phyloP scores from a whole-genome alignment of 2,113 vertebrate species.

The Petromus typicus region DNA sequence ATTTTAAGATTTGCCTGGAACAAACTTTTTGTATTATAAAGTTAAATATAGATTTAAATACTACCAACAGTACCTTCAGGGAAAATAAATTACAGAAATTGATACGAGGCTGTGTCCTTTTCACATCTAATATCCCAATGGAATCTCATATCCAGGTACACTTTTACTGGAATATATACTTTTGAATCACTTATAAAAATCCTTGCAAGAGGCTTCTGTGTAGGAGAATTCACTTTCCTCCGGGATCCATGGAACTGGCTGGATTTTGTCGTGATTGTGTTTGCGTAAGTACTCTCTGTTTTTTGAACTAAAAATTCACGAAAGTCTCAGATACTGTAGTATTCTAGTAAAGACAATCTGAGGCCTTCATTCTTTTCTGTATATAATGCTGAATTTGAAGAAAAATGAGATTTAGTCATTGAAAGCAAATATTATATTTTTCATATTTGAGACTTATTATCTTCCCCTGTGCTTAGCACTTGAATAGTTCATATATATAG shows the following conservation, averaged over 20 bases:
- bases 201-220: conserved; percentile 96
- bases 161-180: conserved; percentile 98
- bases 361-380: background rate
- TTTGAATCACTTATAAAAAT: conserved; percentile 97
- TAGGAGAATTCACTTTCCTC: conserved; percentile 97
- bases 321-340: background rate
- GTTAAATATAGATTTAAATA: background rate
- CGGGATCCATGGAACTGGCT: conserved; percentile 99
- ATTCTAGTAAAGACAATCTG: background rate
- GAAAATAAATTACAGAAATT: background rate
- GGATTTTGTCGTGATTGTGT: conserved; percentile 96
- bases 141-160: conserved; percentile 89
- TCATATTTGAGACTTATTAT: background rate
- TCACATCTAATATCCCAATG: conserved; percentile 47
- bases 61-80: background rate
- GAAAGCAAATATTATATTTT: background rate
- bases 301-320: background rate
- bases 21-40: background rate
- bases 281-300: conserved; percentile 94
- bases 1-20: conserved; percentile 27
- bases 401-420: background rate
- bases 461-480: background rate
- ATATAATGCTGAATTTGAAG: background rate
- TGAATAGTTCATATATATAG: background rate
- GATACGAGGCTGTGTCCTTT: background rate